Evolutionary conservation across 2,113 vertebrate species (phyloP).

Genomic region (Ictalurus furcatus): DNA sequence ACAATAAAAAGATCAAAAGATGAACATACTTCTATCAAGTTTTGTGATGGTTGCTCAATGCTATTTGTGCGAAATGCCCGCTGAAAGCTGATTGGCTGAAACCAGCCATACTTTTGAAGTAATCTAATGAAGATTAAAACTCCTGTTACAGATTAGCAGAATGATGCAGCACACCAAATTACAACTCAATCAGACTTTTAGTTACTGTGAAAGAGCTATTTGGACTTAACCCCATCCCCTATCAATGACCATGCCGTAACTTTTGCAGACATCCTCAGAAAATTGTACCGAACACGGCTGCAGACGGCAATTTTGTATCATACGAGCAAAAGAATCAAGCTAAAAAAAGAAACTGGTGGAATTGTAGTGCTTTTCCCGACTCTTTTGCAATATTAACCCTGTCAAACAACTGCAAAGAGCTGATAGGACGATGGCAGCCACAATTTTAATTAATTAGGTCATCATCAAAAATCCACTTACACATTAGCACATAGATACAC

Average conservation of each 20-base stretch:
- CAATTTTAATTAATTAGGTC: neutral
- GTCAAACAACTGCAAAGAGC: neutral
- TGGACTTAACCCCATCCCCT: neutral
- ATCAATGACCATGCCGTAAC: neutral
- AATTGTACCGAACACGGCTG: too few relatives aligned
- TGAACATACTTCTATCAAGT: neutral
- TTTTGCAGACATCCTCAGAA: too few relatives aligned
- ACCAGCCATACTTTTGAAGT: too few relatives aligned
- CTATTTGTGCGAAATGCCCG: neutral
- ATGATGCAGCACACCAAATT: neutral
- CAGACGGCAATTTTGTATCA: too few relatives aligned
- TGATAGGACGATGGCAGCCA: neutral
- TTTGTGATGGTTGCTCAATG: neutral
- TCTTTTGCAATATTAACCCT: neutral
- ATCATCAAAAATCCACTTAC: neutral
- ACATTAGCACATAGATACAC: neutral
- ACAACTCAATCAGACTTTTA: too few relatives aligned
- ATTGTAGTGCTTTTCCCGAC: neutral
- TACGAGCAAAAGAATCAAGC: neutral
- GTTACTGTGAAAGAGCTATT: neutral
- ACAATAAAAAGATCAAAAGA: neutral
- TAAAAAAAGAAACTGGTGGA: neutral
- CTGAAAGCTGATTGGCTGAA: neutral
- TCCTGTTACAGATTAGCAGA: neutral
- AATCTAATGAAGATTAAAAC: too few relatives aligned